These are phyloP conservation scores for Muscicapa adusta DNA, from an alignment of 2,113 vertebrate genomes.

Conservation along the genomic window DNA sequence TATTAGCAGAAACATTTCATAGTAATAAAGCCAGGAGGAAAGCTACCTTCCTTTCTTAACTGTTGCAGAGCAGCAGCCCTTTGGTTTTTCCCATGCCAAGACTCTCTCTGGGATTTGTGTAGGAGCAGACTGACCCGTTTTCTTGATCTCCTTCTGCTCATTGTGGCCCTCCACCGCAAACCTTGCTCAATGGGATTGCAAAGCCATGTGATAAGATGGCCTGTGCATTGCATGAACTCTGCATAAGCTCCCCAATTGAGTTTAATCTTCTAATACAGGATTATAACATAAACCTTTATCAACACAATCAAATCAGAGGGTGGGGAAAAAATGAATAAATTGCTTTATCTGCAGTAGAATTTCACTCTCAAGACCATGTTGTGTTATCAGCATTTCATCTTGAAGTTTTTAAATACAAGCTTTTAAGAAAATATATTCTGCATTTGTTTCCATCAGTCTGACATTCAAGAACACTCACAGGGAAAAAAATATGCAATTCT, in stretches of 20 bases:
- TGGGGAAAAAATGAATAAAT: not conserved
- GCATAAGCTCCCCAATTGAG: not conserved
- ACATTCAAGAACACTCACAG: not conserved
- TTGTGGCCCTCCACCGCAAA: not conserved
- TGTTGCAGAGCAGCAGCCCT: not conserved
- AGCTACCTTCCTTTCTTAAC: not conserved
- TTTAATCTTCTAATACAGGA: not conserved
- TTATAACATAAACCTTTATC: not conserved
- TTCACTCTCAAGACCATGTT: not conserved
- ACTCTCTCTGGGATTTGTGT: not conserved
- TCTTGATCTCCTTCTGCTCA: not conserved
- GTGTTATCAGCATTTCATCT: not conserved
- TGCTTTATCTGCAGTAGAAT: not conserved
- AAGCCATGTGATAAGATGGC: not conserved
- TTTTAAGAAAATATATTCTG: not conserved
- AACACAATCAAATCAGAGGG: not conserved
- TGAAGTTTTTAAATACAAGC: not conserved
- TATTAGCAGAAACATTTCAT: not conserved
- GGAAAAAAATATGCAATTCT: not conserved
- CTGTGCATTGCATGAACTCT: not conserved
- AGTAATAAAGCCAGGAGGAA: not conserved
- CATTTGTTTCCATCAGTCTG: not conserved
- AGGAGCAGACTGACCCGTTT: not conserved
- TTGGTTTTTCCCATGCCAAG: not conserved
- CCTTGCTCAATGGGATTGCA: not conserved